Evolutionary conservation across 2,113 vertebrate genomes (phyloP).

Genomic region (Eira barbara): DNA sequence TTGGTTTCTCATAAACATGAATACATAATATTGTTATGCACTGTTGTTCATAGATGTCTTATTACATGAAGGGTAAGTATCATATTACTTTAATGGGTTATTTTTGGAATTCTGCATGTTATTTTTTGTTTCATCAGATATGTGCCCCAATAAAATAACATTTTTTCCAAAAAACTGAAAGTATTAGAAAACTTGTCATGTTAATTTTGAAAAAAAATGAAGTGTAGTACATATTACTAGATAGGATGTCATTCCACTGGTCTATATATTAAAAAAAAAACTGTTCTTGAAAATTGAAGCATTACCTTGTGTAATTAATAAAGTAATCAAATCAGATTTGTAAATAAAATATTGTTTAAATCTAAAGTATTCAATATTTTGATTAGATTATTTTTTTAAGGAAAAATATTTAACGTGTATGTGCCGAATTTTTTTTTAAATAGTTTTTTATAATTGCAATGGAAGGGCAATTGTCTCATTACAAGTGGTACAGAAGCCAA

Average conservation of each 20-base stretch:
- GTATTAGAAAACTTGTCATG: slow-evolving; percentile 71
- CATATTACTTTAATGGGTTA: slow-evolving; percentile 77
- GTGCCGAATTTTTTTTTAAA: slow-evolving; percentile 77
- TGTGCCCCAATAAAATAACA: slow-evolving; percentile 70
- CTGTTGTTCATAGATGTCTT: slow-evolving; percentile 80
- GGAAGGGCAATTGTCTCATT: slow-evolving; percentile 78
- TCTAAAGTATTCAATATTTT: slow-evolving; percentile 78
- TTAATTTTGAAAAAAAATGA: slow-evolving; percentile 74
- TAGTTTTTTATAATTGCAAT: slow-evolving; percentile 74
- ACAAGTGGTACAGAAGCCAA: slow-evolving; percentile 78
- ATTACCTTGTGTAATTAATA: slow-evolving; percentile 78
- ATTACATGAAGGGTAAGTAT: slow-evolving; percentile 87
- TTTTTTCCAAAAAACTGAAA: slow-evolving; percentile 56
- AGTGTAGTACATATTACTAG: slow-evolving; percentile 76
- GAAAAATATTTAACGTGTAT: slow-evolving; percentile 77
- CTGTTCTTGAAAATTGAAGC: slow-evolving; percentile 79
- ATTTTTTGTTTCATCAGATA: slow-evolving; percentile 74
- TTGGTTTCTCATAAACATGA: slow-evolving; percentile 76
- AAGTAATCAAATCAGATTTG: slow-evolving; percentile 78
- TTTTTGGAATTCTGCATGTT: slow-evolving; percentile 75
- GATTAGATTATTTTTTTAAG: slow-evolving; percentile 81
- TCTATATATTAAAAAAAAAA: slow-evolving; percentile 75
- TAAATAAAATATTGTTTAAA: slow-evolving; percentile 79
- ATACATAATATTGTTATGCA: slow-evolving; percentile 75
- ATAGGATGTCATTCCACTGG: slow-evolving; percentile 72